These are phyloP conservation scores for Crambe crambe DNA, from an alignment of 37 sponge, comb jelly and placozoan genomes.

Conservation along the genomic window DNA sequence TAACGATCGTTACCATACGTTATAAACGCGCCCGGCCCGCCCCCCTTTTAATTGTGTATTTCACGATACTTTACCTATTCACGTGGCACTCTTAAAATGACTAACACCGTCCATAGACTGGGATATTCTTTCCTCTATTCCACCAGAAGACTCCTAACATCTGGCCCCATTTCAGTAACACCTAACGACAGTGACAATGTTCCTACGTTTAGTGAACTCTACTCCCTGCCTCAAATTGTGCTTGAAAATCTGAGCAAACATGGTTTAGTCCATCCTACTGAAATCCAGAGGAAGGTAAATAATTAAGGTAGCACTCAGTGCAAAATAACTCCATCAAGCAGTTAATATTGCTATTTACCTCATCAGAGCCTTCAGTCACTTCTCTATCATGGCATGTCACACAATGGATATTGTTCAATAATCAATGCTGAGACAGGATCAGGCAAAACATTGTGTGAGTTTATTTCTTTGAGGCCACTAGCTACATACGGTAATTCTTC, in stretches of 20 bases:
- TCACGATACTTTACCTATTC: neutral
- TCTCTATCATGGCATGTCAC: too few relatives aligned
- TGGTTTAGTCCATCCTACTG: conserved; percentile 17
- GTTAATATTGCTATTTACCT: neutral
- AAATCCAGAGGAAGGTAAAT: conserved; percentile 42
- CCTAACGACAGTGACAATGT: too few relatives aligned
- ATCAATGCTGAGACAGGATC: conserved; percentile 90
- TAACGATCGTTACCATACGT: too few relatives aligned
- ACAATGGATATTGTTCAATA: conserved; percentile 21
- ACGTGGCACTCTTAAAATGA: neutral
- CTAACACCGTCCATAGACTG: neutral
- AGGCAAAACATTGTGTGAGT: conserved; percentile 87
- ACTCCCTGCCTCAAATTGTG: neutral
- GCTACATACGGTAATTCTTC: neutral
- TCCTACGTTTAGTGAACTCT: neutral
- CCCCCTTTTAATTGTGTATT: too few relatives aligned
- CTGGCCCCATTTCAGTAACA: too few relatives aligned
- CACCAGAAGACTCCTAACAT: neutral
- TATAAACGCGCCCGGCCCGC: too few relatives aligned
- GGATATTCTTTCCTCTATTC: neutral
- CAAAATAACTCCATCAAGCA: neutral
- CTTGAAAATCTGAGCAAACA: conserved; percentile 6
- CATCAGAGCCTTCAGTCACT: conserved; percentile 47
- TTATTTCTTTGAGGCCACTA: neutral
- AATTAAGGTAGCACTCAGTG: neutral